Conservation (phyloP, 2,888 invertebrate genomes). For the Harmothoe impar region DNA sequence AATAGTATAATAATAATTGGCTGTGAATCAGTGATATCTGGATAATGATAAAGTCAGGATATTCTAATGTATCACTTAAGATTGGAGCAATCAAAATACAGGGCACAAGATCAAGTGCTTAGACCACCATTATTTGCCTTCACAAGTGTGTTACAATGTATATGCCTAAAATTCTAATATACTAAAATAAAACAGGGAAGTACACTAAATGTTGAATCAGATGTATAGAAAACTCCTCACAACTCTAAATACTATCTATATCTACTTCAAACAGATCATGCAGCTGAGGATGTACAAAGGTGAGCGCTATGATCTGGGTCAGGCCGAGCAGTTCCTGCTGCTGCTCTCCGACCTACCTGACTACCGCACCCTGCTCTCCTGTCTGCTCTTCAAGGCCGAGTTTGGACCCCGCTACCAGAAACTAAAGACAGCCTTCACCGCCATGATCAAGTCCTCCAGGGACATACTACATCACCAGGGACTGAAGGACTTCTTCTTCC, state of each 20-base stretch:
- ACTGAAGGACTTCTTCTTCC: slow-evolving; percentile 77
- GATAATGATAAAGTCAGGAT: background rate
- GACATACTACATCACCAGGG: slow-evolving; percentile 73
- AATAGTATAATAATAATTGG: no score
- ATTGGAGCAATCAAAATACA: no score
- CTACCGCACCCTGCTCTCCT: slow-evolving; percentile 82
- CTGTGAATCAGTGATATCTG: background rate
- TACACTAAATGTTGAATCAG: no score
- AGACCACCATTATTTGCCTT: no score
- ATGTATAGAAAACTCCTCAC: no score
- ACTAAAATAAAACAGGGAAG: no score
- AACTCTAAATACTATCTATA: no score
- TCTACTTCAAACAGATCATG: slow-evolving; percentile 76
- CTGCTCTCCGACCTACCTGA: slow-evolving; percentile 82
- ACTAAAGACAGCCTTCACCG: slow-evolving; percentile 72
- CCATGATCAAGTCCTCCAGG: slow-evolving; percentile 74
- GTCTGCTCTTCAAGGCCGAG: slow-evolving; percentile 83
- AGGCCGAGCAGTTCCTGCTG: slow-evolving; percentile 84
- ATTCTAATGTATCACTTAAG: no score
- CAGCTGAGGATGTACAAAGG: slow-evolving; percentile 81
- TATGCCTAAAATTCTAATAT: no score
- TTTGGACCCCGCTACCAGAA: slow-evolving; percentile 75
- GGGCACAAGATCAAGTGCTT: no score
- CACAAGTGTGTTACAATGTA: no score
- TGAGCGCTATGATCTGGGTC: slow-evolving; percentile 81